phyloP scores from a whole-genome alignment of 2,797 vertebrate species.

The Tolypeutes matacus region DNA sequence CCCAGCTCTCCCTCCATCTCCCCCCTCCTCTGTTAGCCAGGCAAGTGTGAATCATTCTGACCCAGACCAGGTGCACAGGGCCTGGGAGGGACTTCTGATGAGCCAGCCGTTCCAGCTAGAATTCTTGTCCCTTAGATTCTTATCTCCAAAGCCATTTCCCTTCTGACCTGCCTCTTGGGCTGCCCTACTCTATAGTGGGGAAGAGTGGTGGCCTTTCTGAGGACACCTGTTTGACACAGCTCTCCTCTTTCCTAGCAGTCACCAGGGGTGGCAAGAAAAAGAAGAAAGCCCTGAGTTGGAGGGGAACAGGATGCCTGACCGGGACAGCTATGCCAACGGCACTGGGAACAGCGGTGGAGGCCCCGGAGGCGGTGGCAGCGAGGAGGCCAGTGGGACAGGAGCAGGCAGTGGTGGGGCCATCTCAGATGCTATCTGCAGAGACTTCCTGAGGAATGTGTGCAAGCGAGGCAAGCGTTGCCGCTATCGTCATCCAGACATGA shows the following conservation, averaged over 20 bases:
- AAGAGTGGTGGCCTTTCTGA: neutral
- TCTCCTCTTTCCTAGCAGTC: constrained; percentile 69
- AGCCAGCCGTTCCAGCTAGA: constrained; percentile 46
- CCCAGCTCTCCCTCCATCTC: neutral
- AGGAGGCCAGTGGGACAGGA: constrained; percentile 83
- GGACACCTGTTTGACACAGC: constrained; percentile 61
- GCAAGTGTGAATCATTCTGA: constrained; percentile 79
- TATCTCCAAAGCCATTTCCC: constrained; percentile 47
- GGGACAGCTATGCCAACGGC: constrained; percentile 92
- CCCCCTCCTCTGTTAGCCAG: constrained; percentile 35
- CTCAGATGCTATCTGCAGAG: constrained; percentile 95
- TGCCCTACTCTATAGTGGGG: neutral
- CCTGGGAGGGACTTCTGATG: constrained; percentile 63
- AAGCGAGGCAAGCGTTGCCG: constrained; percentile 97
- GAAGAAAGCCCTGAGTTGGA: constrained; percentile 76
- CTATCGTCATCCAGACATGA: constrained; percentile 96
- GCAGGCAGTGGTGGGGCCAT: constrained; percentile 83
- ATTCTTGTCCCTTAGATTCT: constrained; percentile 43
- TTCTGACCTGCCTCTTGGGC: constrained; percentile 29
- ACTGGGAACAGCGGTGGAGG: constrained; percentile 84
- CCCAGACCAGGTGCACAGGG: constrained; percentile 70
- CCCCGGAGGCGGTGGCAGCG: constrained; percentile 87
- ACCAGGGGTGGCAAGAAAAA: constrained; percentile 76
- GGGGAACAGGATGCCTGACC: constrained; percentile 94
- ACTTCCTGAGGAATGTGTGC: constrained; percentile 98